Evolutionary conservation across 2,888 invertebrate species (phyloP), one percentile per base, ranked within the genome.

Genomic region (Capitulum mitella): DNA sequence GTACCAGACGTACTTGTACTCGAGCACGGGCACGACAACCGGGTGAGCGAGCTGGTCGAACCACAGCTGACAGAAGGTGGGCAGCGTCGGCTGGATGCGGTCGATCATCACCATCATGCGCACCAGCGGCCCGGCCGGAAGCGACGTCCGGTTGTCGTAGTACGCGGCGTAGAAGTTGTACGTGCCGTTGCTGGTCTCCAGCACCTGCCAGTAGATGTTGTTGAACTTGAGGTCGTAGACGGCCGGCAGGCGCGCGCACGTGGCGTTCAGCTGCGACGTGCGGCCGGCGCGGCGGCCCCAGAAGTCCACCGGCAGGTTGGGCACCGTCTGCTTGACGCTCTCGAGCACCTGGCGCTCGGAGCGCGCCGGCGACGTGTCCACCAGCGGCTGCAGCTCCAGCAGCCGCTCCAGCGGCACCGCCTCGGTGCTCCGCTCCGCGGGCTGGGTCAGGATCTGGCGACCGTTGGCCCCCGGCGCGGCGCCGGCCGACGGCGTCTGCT

Each of bases 1-100:
- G 86, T 94, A 93, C 96, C 96, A 96, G 83, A 95, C 93, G 85
- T 95, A 95, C 85, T 95, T 95, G 87, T 95, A 95, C 86, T 95
- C 95, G 83, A 93, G 90, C 37, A 91, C 92, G 85, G 92, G 92
- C 26, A 84, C 83, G 80, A 84, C 89, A 43, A 92, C 91, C 0
- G 95, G 94, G 83, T 92, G 93, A 82, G 90, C 91, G 83, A 92
- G 91, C 58, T 91, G 91, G 83, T 93, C 93, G 87, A 92, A 95
- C 95, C 94, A 95, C 83, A 95, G 90, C 86, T 93, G 95, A 86
- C 94, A 95, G 86, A 90, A 92, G 14, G 93, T 94, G 83, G 90
- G 89, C 40, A 93, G 90, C 79, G 90, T 90, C 0, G 95, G 96
- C 85, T 93, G 92, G 83, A 95, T 93, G 80, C 94, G 89, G 87